Conservation (phyloP, 1,140 invertebrate species). For the Meloidogyne chitwoodi region DNA sequence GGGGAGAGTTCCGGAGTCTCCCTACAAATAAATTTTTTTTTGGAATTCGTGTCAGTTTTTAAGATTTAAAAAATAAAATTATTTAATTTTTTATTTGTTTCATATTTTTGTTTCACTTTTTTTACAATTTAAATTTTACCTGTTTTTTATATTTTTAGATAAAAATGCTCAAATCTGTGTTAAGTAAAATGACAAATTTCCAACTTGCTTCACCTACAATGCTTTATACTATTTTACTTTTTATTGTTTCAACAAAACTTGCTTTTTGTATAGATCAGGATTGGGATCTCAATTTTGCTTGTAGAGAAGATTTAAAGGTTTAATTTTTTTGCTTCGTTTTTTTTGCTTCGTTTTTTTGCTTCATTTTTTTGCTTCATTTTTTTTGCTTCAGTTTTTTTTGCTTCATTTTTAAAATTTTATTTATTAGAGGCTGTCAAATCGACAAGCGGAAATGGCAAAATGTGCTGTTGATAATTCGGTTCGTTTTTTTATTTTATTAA, state of each 20-base stretch:
- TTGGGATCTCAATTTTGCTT: background rate
- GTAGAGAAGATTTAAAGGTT: background rate
- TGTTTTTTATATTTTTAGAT: no score
- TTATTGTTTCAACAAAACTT: background rate
- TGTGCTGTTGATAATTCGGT: constrained; percentile 10
- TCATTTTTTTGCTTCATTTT: no score
- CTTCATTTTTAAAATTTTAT: no score
- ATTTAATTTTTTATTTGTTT: no score
- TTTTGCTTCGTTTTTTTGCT: no score
- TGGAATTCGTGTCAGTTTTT: no score
- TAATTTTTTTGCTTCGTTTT: background rate
- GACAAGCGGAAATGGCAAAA: background rate
- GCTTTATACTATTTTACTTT: background rate
- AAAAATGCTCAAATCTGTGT: no score
- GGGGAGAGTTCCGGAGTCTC: background rate
- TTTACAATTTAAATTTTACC: no score
- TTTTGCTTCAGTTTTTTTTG: no score
- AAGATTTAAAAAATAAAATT: no score
- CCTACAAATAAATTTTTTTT: background rate
- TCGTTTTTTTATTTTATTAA: background rate
- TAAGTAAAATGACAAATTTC: no score
- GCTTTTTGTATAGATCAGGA: background rate
- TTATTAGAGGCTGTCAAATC: background rate
- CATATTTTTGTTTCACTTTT: no score
- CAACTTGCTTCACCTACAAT: background rate